Evolutionary conservation across 2,888 invertebrate species (phyloP), one percentile per base, ranked within the genome.

Genomic region (Andrena fulva): DNA sequence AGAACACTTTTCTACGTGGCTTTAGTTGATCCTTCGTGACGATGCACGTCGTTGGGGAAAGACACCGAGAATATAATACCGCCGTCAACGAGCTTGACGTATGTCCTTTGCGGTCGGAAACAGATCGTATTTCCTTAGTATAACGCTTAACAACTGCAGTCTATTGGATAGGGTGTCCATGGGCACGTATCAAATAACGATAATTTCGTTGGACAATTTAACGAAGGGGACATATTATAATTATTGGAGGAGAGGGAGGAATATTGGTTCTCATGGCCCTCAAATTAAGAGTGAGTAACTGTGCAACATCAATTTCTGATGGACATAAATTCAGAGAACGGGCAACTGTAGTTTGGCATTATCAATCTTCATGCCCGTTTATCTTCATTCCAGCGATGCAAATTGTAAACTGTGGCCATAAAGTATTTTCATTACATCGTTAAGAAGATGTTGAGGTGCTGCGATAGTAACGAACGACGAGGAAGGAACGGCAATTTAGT

Each of bases 81-180:
- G 60, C 31, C 80, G 71, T 59, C 74, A 71, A 90, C 86, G 87
- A 85, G 90, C 90, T 87, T 88, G 81, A 80, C 82, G 85, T 84
- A 89, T 89, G 85, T 89, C 87, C 85, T 87, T 87, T 73, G 86
- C 33, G 90, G 86, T 88, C n/a, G 87, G 74, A 73, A 82, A 80
- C 67, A 79, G 80, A 82, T 88, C 89, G 89, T 91, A 90, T 92
- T 87, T 92, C 89, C 90, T 89, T 87, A 75, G 59, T 33, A 54
- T 48, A 63, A 69, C 48, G 52, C 60, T 71, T 33, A 71, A 10
- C 54, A 50, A 31, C 20, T 29, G 16, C 10, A 29, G 35, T 29
- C 16, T 50, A 24, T n/a, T 50, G 63, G 27, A 8, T 74, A 42
- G 12, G 42, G 29, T 62, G 31, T 67, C 42, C 20, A 63, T 74